Evolutionary conservation across 2,797 vertebrate genomes (phyloP).

Genomic region (Eospalax fontanierii): DNA sequence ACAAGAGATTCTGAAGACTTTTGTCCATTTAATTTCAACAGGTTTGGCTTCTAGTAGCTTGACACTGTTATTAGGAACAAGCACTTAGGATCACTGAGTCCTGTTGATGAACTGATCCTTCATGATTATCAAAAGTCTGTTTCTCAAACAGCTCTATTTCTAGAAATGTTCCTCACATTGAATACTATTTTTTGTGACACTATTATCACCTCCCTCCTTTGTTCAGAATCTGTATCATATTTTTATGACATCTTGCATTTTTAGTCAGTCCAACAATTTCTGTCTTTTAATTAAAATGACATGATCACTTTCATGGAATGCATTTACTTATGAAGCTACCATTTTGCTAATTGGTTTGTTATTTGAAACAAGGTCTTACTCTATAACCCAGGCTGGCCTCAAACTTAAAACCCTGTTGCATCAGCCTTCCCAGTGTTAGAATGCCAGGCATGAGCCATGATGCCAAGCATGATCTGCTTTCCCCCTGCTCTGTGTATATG

Average conservation of each 20-base stretch:
- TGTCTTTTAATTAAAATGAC: conserved; percentile 31
- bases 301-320: background rate
- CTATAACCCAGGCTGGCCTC: background rate
- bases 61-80: background rate
- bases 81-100: background rate
- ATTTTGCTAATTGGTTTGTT: background rate
- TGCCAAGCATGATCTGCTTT: background rate
- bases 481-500: background rate
- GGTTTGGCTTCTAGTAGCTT: background rate
- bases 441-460: background rate
- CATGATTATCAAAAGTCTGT: background rate
- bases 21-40: background rate
- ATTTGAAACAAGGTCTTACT: background rate
- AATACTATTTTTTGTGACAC: background rate
- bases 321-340: background rate
- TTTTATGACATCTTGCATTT: conserved; percentile 17
- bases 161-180: conserved; percentile 1
- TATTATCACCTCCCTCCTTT: background rate
- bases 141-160: background rate
- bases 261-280: background rate
- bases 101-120: conserved; percentile 7
- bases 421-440: background rate
- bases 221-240: background rate
- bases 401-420: background rate
- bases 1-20: background rate